These are phyloP conservation scores for Camelus dromedarius DNA, from an alignment of 2,113 vertebrate genomes.

Conservation along the genomic window DNA sequence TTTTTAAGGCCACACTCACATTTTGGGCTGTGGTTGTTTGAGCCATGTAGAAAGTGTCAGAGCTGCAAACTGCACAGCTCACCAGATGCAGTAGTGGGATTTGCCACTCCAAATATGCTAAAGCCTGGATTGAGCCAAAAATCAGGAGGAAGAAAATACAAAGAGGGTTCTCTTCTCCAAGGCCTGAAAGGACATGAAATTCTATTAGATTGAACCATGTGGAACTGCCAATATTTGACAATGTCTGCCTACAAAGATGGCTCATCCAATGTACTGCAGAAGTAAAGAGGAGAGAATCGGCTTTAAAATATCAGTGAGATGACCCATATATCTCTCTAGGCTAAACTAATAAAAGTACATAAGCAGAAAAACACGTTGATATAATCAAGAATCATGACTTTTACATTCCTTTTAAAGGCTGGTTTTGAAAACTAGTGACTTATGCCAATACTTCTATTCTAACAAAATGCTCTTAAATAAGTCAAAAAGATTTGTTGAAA, in stretches of 20 bases:
- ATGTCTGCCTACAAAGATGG: not conserved
- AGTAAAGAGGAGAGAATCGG: not conserved
- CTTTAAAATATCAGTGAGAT: slow-evolving; percentile 30
- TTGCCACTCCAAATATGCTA: slow-evolving; percentile 30
- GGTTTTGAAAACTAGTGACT: slow-evolving; percentile 1
- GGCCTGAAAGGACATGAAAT: not conserved
- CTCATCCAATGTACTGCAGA: not conserved
- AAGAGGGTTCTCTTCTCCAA: slow-evolving; percentile 6
- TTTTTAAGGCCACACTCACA: slow-evolving; percentile 65
- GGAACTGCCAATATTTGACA: slow-evolving; percentile 16
- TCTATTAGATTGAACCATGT: not conserved
- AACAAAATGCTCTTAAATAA: slow-evolving; percentile 32
- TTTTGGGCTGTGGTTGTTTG: not conserved
- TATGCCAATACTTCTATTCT: not conserved
- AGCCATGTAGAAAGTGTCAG: not conserved
- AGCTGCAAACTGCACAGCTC: slow-evolving; percentile 60
- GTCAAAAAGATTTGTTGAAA: slow-evolving; percentile 21
- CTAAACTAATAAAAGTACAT: not conserved
- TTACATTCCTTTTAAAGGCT: not conserved
- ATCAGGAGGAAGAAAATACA: slow-evolving; percentile 34
- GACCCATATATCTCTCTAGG: not conserved
- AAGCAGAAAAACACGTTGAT: not conserved
- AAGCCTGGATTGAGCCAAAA: slow-evolving; percentile 35
- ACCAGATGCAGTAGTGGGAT: slow-evolving; percentile 48
- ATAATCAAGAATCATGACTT: not conserved